These are phyloP conservation scores for Lobophora halterata DNA, from an alignment of 2,888 invertebrate genomes.

Conservation along the genomic window DNA sequence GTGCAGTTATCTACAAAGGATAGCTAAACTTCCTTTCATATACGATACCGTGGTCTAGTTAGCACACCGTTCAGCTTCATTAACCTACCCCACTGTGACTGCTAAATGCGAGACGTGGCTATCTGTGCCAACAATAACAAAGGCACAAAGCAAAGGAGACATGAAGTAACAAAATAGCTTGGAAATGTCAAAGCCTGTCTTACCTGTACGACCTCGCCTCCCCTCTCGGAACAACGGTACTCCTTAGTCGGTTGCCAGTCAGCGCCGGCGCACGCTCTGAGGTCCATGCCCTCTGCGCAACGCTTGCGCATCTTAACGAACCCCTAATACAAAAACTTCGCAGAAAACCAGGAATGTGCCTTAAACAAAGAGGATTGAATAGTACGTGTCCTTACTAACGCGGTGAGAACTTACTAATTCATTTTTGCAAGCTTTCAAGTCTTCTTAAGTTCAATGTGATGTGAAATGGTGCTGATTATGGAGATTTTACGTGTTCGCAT, in stretches of 20 bases:
- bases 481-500: slow-evolving; percentile 53
- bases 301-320: slow-evolving; percentile 40
- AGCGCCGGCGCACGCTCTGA: slow-evolving; percentile 56
- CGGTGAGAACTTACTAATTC: slow-evolving; percentile 48
- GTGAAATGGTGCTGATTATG: slow-evolving; percentile 67
- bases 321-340: slow-evolving; percentile 38
- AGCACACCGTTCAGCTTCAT: too few species aligned
- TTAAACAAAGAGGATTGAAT: too few species aligned
- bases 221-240: slow-evolving; percentile 74
- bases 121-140: slow-evolving; percentile 39
- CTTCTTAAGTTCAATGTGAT: slow-evolving; percentile 55
- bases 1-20: too few species aligned
- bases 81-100: too few species aligned
- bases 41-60: too few species aligned
- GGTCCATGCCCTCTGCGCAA: slow-evolving; percentile 71
- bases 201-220: slow-evolving; percentile 67
- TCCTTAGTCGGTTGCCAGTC: slow-evolving; percentile 55
- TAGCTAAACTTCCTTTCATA: too few species aligned
- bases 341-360: too few species aligned
- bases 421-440: slow-evolving; percentile 46
- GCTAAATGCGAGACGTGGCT: too few species aligned
- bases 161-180: slow-evolving; percentile 61
- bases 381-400: too few species aligned
- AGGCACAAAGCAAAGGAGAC: slow-evolving; percentile 48
- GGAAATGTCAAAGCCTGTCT: slow-evolving; percentile 68